A percentile compares a stretch with the other conserved stretches of the same genome.
Conservation (phyloP, 2,888 invertebrate species). For the Meiosimyza platycephala region DNA sequence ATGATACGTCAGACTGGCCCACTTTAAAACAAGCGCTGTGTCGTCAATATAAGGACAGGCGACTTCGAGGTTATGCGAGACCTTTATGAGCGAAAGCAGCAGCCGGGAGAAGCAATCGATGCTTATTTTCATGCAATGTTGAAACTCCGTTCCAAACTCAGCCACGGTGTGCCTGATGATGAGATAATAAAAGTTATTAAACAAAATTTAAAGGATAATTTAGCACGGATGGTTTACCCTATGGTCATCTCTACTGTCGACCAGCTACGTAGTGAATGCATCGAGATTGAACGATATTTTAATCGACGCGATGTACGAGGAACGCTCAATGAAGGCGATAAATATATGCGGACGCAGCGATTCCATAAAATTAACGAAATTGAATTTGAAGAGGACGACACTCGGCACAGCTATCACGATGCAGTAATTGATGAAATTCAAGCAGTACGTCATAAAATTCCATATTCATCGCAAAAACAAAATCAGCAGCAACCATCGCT, state of each 20-base stretch:
- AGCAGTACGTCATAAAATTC: neutral
- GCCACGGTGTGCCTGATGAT: neutral
- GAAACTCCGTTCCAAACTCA: constrained; percentile 8
- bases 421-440: neutral
- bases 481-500: no score
- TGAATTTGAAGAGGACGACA: neutral
- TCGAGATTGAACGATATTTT: constrained; percentile 14
- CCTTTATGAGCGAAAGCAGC: neutral
- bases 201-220: neutral
- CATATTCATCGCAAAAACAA: no score
- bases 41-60: neutral
- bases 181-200: constrained; percentile 28
- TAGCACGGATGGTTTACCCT: constrained; percentile 16
- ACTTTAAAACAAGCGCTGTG: neutral
- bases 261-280: constrained; percentile 27
- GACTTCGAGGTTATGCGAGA: constrained; percentile 17
- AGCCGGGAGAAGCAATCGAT: neutral
- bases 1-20: neutral
- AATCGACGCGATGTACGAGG: neutral
- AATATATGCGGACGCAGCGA: no score
- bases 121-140: constrained; percentile 16
- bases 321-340: no score
- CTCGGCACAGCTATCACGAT: neutral
- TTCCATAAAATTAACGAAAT: no score
- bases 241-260: constrained; percentile 19